A percentile compares a stretch with the other conserved stretches of the same genome.
Conservation (phyloP, 2,113 vertebrate genomes). For the Silurus asotus region DNA sequence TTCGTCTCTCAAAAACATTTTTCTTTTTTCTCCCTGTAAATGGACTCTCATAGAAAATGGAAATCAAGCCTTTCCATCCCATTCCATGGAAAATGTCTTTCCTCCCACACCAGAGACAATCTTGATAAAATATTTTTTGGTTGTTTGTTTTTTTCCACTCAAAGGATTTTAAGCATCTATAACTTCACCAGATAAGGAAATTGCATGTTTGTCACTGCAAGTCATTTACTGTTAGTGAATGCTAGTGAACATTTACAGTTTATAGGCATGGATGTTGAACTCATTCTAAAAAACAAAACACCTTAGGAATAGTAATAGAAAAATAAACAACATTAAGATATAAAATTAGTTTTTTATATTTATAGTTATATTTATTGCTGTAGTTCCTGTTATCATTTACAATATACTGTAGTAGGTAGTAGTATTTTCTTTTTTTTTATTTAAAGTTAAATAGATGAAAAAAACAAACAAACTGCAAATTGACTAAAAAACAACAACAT, state of each 20-base stretch:
- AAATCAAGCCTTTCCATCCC: too few relatives aligned
- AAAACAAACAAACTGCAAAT: background rate
- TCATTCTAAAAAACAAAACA: background rate
- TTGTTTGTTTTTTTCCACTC: background rate
- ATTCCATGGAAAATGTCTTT: background rate
- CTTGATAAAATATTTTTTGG: background rate
- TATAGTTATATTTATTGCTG: too few relatives aligned
- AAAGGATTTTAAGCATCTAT: background rate
- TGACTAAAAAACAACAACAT: background rate
- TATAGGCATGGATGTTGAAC: background rate
- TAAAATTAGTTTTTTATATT: too few relatives aligned
- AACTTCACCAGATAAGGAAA: background rate
- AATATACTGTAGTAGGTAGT: too few relatives aligned
- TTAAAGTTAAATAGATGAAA: background rate
- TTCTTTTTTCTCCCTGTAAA: too few relatives aligned
- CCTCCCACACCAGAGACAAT: background rate
- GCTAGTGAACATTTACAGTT: background rate
- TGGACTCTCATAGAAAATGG: too few relatives aligned
- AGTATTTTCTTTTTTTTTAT: background rate
- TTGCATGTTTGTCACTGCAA: background rate
- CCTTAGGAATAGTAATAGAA: background rate
- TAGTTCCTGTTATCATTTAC: too few relatives aligned
- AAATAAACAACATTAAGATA: background rate
- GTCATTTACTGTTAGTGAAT: background rate
- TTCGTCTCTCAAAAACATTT: too few relatives aligned